Evolutionary conservation across 1,140 invertebrate species (phyloP).

Genomic region (Hyles vespertilio): DNA sequence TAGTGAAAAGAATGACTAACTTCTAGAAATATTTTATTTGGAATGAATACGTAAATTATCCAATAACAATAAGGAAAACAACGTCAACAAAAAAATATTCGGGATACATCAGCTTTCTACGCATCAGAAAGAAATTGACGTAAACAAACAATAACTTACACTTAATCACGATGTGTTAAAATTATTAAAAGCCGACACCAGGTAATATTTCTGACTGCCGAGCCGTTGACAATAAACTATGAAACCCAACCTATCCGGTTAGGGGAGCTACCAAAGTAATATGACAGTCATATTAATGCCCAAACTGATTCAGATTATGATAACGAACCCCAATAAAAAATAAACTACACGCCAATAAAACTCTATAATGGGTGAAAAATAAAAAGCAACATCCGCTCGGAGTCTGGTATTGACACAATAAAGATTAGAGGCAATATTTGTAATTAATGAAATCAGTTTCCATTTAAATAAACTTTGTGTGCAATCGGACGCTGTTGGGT

Average conservation of each 20-base stretch:
- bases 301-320: slow-evolving; percentile 50
- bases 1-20: too few species aligned
- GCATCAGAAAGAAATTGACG: too few species aligned
- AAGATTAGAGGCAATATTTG: slow-evolving; percentile 55
- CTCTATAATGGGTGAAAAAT: slow-evolving; percentile 27
- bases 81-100: too few species aligned
- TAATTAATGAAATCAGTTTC: slow-evolving; percentile 56
- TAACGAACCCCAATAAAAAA: slow-evolving; percentile 42
- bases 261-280: slow-evolving; percentile 35
- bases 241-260: slow-evolving; percentile 19
- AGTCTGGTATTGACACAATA: slow-evolving; percentile 41
- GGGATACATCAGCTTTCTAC: too few species aligned
- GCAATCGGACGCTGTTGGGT: slow-evolving; percentile 38
- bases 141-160: not conserved
- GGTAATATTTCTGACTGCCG: not conserved
- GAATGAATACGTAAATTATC: too few species aligned
- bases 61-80: too few species aligned
- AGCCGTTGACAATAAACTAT: slow-evolving; percentile 24
- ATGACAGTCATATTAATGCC: slow-evolving; percentile 55
- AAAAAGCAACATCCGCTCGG: slow-evolving; percentile 20
- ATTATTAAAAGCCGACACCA: slow-evolving; percentile 3
- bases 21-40: too few species aligned
- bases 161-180: slow-evolving; percentile 16
- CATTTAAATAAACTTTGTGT: slow-evolving; percentile 31
- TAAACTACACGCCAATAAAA: slow-evolving; percentile 31